Conservation (phyloP, 2,113 vertebrate species). For the Scortum barcoo region DNA sequence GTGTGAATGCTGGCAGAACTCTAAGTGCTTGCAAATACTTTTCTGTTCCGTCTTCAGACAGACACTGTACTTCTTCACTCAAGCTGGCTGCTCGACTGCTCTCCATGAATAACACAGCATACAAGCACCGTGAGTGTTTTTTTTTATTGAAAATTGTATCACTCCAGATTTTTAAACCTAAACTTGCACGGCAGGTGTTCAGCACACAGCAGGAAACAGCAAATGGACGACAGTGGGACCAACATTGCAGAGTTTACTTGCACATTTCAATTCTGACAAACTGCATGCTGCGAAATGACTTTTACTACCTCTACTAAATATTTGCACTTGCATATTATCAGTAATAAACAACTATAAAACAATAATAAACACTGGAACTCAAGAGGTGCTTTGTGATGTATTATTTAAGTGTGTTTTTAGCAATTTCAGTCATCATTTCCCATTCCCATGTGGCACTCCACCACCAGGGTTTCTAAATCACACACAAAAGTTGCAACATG, state of each 20-base stretch:
- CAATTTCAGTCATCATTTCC: conserved; percentile 27
- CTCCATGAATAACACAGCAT: not conserved
- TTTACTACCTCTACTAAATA: not conserved
- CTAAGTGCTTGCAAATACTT: not conserved
- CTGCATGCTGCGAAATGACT: conserved; percentile 8
- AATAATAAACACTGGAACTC: not conserved
- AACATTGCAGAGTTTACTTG: conserved; percentile 8
- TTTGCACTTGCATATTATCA: not conserved
- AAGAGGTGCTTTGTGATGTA: not conserved
- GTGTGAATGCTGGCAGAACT: conserved; percentile 6
- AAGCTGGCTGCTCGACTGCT: not conserved
- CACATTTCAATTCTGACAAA: conserved; percentile 1
- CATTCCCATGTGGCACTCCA: conserved; percentile 5
- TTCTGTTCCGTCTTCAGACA: conserved; percentile 9
- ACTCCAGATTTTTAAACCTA: conserved; percentile 13
- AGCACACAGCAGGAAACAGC: not conserved
- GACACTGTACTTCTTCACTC: conserved; percentile 13
- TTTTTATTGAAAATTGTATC: conserved; percentile 5
- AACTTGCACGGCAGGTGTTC: conserved; percentile 14
- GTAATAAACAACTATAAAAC: conserved; percentile 1
- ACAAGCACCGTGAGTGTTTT: not conserved
- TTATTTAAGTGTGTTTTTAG: not conserved
- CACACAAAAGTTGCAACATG: not conserved
- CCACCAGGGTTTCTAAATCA: not conserved
- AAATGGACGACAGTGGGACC: conserved; percentile 15